Base-by-base conservation (phyloP, 2,113 vertebrate species). In the Phylloscopus trochilus region DNA sequence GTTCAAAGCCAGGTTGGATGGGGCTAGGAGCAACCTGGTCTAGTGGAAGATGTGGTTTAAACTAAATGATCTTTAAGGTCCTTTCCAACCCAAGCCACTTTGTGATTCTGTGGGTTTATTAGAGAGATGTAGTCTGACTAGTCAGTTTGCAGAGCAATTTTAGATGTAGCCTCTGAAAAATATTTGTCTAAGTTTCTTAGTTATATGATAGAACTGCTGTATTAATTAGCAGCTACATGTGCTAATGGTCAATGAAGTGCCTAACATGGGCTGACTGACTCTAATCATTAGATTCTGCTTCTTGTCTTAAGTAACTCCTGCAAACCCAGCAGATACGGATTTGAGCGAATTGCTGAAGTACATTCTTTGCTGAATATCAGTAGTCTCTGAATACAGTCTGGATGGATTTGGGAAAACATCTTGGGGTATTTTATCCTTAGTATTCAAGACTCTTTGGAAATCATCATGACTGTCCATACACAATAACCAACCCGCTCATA, bases 211-310 rank as follows among this genome's bases (percentile, higher is more conserved):
- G 73, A 92, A 70, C 9, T 56, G 18, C 43, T 87, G 23, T 70
- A 62, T 96, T 67, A 84, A 89, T 90, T 69, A 90, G 14, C 31
- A 87, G 28, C 6, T 81, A 33, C 39, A 10, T 18, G 18, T 81
- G 30, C 8, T 58, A 30, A 53, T 49, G 31, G 49, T 93, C 52
- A 43, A 8, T 74, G 62, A 75, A 66, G 22, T 68, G 47, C 72
- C 64, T 78, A 64, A 59, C 33, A 46, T 27, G 33, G 53, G 15
- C 60, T 77, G 52, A 53, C 39, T 55, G 74, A 55, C 62, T 70
- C 37, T 75, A 64, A 31, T 13, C 6, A n/a, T 44, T 47, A 66
- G 35, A 21, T 21, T 74, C 62, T 87, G 51, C 41, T 89, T 47
- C 44, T 69, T 52, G 20, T 87, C 64, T 58, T 16, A 59, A 64